These are phyloP conservation scores for Hermatobates lingyangjiaoensis DNA, from an alignment of 1,140 invertebrate species.

Conservation along the genomic window DNA sequence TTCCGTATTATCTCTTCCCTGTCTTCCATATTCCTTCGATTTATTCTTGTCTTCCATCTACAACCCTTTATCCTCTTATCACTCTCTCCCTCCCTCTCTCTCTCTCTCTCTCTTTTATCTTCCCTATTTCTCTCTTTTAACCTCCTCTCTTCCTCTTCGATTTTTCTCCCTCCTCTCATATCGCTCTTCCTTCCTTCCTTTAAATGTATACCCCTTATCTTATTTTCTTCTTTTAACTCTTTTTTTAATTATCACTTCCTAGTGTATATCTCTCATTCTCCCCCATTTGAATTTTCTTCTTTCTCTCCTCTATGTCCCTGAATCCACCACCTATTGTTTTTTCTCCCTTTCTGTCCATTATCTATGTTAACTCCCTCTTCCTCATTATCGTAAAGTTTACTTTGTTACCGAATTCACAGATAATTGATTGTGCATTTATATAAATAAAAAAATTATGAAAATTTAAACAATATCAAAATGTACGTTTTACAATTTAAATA, in stretches of 20 bases:
- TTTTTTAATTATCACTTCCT: neutral
- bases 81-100: neutral
- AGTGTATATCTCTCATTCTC: neutral
- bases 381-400: neutral
- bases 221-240: neutral
- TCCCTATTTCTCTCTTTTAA: neutral
- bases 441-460: no score
- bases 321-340: neutral
- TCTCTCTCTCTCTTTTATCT: neutral
- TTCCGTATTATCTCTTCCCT: neutral
- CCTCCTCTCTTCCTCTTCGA: neutral
- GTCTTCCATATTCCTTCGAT: neutral
- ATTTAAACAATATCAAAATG: no score
- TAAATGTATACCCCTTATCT: neutral
- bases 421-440: no score
- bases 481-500: no score
- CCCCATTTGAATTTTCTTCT: neutral
- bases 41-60: neutral
- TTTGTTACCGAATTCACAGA: neutral
- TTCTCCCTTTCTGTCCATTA: neutral
- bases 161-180: neutral
- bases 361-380: neutral
- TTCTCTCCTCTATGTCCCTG: neutral
- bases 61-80: neutral
- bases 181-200: neutral